Conservation (phyloP, 2,888 invertebrate genomes). For the Hanleya hanleyi region DNA sequence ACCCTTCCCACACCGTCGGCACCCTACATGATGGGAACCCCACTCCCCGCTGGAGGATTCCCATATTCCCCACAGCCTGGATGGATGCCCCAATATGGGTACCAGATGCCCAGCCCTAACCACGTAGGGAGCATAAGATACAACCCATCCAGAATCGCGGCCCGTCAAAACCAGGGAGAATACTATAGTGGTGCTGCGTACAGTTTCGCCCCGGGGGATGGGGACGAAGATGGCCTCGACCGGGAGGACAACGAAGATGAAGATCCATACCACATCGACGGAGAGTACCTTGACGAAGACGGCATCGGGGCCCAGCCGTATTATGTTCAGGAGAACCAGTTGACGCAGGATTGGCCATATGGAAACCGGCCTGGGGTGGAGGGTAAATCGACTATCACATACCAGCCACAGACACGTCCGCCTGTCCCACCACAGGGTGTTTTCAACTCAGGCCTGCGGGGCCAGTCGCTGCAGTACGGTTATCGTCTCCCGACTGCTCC, state of each 20-base stretch:
- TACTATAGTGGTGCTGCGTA: background rate
- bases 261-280: constrained; percentile 47
- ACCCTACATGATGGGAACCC: constrained; percentile 2
- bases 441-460: constrained; percentile 56
- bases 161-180: background rate
- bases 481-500: constrained; percentile 26
- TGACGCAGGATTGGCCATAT: constrained; percentile 63
- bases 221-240: constrained; percentile 26
- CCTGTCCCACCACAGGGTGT: constrained; percentile 46
- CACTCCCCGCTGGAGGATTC: background rate
- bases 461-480: constrained; percentile 58
- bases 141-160: background rate
- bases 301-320: constrained; percentile 37
- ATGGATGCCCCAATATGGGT: constrained; percentile 42
- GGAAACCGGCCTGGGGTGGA: constrained; percentile 54
- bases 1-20: background rate
- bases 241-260: constrained; percentile 30
- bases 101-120: constrained; percentile 45
- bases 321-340: constrained; percentile 49
- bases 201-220: constrained; percentile 49
- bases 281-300: constrained; percentile 53
- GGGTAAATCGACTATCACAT: constrained; percentile 56
- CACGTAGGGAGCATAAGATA: background rate
- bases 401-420: constrained; percentile 43
- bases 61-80: constrained; percentile 28